These are phyloP conservation scores for Labeo calbasu DNA, from an alignment of 2,797 vertebrate species.

Conservation along the genomic window DNA sequence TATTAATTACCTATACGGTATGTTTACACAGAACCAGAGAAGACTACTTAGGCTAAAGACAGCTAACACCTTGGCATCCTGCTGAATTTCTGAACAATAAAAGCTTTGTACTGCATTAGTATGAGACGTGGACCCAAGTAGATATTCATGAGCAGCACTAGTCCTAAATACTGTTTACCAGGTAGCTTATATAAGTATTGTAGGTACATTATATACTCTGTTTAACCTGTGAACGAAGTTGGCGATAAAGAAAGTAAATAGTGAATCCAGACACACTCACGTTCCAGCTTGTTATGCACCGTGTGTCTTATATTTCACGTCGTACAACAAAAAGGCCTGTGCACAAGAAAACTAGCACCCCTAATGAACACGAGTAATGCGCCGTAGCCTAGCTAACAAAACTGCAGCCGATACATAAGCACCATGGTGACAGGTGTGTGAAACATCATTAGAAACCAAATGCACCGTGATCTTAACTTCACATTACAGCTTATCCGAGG, in stretches of 20 bases:
- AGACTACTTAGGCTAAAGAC: conserved; percentile 33
- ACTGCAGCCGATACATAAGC: conserved; percentile 39
- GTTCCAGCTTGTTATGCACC: conserved; percentile 28
- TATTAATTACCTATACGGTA: conserved; percentile 36
- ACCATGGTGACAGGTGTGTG: conserved; percentile 29
- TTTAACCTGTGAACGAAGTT: conserved; percentile 26
- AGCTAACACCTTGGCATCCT: not conserved
- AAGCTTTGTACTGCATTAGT: conserved; percentile 43
- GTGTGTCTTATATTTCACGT: conserved; percentile 74
- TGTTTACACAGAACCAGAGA: conserved; percentile 40
- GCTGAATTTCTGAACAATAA: conserved; percentile 26
- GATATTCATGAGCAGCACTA: conserved; percentile 29
- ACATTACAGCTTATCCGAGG: conserved; percentile 22
- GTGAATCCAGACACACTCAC: conserved; percentile 18
- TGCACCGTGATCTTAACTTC: conserved; percentile 18
- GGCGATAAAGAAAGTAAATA: not conserved
- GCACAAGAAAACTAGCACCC: conserved; percentile 59
- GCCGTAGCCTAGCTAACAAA: conserved; percentile 23
- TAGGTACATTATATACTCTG: conserved; percentile 34
- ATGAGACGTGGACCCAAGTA: conserved; percentile 36
- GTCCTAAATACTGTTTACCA: conserved; percentile 42
- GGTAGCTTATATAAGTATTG: conserved; percentile 48
- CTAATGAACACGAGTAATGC: conserved; percentile 18
- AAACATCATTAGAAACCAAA: conserved; percentile 26
- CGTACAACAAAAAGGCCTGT: conserved; percentile 66